Conservation (phyloP, 2,113 vertebrate species). For the Vulpes lagopus region DNA sequence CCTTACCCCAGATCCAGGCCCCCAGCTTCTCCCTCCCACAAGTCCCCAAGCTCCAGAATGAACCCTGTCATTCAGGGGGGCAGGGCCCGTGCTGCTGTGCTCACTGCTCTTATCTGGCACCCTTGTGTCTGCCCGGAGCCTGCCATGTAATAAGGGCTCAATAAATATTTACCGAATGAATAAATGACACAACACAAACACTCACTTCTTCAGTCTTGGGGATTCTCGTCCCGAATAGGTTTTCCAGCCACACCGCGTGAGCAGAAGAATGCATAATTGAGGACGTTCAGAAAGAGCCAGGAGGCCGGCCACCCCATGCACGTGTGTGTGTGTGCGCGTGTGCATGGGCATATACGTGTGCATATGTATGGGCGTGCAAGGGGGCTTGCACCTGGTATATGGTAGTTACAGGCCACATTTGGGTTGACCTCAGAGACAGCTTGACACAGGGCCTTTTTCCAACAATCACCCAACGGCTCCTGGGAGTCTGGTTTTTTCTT, state of each 20-base stretch:
- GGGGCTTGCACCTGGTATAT: accelerated
- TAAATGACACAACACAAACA: constrained; percentile 28
- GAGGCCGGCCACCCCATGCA: accelerated
- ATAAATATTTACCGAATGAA: constrained; percentile 51
- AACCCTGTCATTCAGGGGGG: not conserved
- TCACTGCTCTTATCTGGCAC: not conserved
- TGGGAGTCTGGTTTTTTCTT: not conserved
- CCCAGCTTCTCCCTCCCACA: not conserved
- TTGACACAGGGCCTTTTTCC: not conserved
- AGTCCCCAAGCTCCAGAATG: not conserved
- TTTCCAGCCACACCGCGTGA: not conserved
- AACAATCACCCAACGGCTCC: accelerated
- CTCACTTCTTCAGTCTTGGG: accelerated
- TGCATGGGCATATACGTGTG: accelerated
- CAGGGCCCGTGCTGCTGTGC: accelerated
- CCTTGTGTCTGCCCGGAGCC: not conserved
- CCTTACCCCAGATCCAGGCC: not conserved
- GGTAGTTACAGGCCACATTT: not conserved
- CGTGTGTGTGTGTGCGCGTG: accelerated
- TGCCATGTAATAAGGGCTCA: not conserved
- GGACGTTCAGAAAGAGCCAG: not conserved
- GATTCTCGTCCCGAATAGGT: not conserved
- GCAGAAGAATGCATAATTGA: not conserved
- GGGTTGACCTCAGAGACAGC: not conserved
- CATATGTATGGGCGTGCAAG: too few species aligned